phyloP scores from a whole-genome alignment of 2,888 invertebrate species.

The Tholera decimalis region DNA sequence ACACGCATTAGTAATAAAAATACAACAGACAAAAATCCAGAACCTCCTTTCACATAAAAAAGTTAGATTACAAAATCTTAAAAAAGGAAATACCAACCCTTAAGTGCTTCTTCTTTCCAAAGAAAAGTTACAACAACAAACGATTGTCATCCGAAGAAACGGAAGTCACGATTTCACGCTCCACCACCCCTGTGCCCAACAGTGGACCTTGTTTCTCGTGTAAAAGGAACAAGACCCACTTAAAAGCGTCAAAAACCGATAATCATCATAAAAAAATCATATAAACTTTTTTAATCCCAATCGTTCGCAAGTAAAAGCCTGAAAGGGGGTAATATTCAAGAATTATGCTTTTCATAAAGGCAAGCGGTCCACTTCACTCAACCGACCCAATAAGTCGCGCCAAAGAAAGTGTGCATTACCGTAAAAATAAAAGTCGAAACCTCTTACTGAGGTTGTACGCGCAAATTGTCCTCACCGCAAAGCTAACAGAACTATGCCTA shows the following conservation, averaged over 20 bases:
- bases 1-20: not conserved
- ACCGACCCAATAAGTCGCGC: slow-evolving; percentile 74
- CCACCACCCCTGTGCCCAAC: slow-evolving; percentile 10
- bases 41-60: not conserved
- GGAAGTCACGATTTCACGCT: slow-evolving; percentile 11
- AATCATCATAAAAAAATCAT: slow-evolving; percentile 47
- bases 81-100: not conserved
- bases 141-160: slow-evolving; percentile 13
- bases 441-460: slow-evolving; percentile 79
- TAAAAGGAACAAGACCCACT: slow-evolving; percentile 29
- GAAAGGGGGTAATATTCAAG: slow-evolving; percentile 66
- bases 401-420: slow-evolving; percentile 80
- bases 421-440: slow-evolving; percentile 85
- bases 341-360: slow-evolving; percentile 72
- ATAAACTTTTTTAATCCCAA: slow-evolving; percentile 63
- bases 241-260: slow-evolving; percentile 45
- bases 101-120: slow-evolving; percentile 2
- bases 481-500: slow-evolving; percentile 53
- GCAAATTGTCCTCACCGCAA: slow-evolving; percentile 69
- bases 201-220: slow-evolving; percentile 8
- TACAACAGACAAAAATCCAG: too few species aligned
- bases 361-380: slow-evolving; percentile 67
- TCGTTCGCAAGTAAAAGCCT: slow-evolving; percentile 60
- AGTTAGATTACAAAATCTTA: slow-evolving; percentile 26
- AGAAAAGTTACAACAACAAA: slow-evolving; percentile 26